These are phyloP conservation scores for Alaudala cheleensis DNA, from an alignment of 2,113 vertebrate genomes.

Conservation along the genomic window DNA sequence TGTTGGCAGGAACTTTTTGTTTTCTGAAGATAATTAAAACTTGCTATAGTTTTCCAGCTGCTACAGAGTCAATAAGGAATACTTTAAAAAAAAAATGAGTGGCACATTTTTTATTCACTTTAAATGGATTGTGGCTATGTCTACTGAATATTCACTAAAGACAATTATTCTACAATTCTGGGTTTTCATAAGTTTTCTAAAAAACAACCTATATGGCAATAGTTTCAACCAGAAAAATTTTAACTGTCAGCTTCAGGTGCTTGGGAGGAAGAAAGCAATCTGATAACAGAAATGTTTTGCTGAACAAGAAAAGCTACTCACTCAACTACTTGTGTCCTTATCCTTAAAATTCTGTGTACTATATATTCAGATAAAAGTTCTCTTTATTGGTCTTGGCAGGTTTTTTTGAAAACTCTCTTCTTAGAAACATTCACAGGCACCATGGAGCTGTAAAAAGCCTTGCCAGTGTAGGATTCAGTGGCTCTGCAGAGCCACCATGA, in stretches of 20 bases:
- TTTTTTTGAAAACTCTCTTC: neutral
- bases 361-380: neutral
- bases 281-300: neutral
- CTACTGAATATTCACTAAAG: neutral
- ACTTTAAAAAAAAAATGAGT: constrained; percentile 1
- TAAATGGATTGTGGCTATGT: neutral
- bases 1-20: constrained; percentile 64
- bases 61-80: constrained; percentile 48
- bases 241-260: neutral
- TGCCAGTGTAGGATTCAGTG: neutral
- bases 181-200: neutral
- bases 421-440: neutral
- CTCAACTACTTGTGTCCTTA: neutral
- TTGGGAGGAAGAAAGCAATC: neutral
- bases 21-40: constrained; percentile 75
- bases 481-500: neutral
- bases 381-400: neutral
- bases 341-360: neutral
- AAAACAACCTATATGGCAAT: neutral
- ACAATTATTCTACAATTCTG: neutral
- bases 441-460: neutral
- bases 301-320: neutral
- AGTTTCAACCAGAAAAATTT: neutral
- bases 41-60: constrained; percentile 70
- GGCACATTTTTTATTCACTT: constrained; percentile 23